These are phyloP conservation scores for Lutraria rhynchaena DNA, from an alignment of 1,140 invertebrate species.

Conservation along the genomic window DNA sequence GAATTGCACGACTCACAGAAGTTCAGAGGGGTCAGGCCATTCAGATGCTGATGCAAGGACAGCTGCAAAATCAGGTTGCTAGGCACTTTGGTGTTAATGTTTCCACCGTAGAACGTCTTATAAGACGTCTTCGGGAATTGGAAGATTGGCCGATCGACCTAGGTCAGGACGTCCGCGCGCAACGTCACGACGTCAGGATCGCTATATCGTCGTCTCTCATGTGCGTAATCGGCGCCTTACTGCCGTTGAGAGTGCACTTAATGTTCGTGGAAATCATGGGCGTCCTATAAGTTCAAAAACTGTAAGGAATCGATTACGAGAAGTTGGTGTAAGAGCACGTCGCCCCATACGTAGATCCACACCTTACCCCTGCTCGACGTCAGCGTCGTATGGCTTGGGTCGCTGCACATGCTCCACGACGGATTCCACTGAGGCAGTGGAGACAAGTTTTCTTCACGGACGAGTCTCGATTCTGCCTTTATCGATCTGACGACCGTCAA, in stretches of 20 bases:
- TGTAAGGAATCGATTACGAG: conserved; percentile 16
- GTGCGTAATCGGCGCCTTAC: conserved; percentile 7
- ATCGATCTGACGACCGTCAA: conserved; percentile 17
- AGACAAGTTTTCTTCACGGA: conserved; percentile 27
- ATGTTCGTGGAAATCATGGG: background rate
- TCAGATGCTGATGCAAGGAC: conserved; percentile 25
- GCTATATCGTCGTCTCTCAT: conserved; percentile 7
- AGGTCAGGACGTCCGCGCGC: conserved; percentile 3
- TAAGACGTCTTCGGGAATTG: conserved; percentile 16
- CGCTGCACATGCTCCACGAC: conserved; percentile 15
- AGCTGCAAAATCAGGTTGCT: conserved; percentile 14
- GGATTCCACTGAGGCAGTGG: conserved; percentile 24
- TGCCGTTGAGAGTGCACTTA: background rate
- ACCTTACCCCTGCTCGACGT: background rate
- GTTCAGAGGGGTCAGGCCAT: conserved; percentile 9
- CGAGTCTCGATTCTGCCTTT: conserved; percentile 10
- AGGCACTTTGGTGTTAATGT: conserved; percentile 30
- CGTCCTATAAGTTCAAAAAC: conserved; percentile 15
- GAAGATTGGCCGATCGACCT: conserved; percentile 11
- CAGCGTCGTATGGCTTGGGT: conserved; percentile 12
- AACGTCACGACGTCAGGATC: conserved; percentile 23
- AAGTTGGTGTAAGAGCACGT: background rate
- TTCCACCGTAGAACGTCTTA: conserved; percentile 32
- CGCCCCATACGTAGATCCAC: conserved; percentile 15
- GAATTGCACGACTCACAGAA: background rate